Evolutionary conservation across 2,797 vertebrate species (phyloP).

Genomic region (Chrysocyon brachyurus): DNA sequence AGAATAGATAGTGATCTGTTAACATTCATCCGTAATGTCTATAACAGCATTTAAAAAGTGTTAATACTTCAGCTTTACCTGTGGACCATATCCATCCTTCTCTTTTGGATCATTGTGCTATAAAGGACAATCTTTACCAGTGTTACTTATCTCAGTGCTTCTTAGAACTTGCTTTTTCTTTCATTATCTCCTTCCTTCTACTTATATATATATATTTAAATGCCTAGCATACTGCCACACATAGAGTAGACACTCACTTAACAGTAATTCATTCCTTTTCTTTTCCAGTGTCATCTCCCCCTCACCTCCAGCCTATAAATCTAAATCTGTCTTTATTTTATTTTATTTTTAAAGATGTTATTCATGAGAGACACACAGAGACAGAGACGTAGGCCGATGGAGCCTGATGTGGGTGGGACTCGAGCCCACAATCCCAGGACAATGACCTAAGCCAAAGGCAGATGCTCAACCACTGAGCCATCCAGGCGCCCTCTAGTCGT

Average conservation of each 20-base stretch:
- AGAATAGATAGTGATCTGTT: not conserved
- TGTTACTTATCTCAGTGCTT: not conserved
- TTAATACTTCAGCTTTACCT: conserved; percentile 17
- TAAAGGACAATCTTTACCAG: not conserved
- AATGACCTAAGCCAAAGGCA: too few species aligned
- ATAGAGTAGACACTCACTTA: not conserved
- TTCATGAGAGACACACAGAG: too few species aligned
- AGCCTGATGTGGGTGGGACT: too few species aligned
- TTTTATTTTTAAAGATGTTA: too few species aligned
- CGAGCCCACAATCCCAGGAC: too few species aligned
- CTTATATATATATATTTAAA: not conserved
- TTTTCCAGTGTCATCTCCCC: not conserved
- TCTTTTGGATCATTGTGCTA: not conserved
- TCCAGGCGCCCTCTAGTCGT: too few species aligned
- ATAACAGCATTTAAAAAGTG: not conserved
- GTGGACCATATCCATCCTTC: not conserved
- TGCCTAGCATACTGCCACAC: not conserved
- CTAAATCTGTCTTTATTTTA: not conserved
- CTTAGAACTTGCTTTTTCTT: not conserved
- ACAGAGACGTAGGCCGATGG: too few species aligned
- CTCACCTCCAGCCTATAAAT: not conserved
- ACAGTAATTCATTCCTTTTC: not conserved
- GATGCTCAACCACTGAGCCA: too few species aligned
- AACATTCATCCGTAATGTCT: conserved; percentile 26
- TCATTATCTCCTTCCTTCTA: not conserved